These are phyloP conservation scores for Nemoura dubitans DNA, from an alignment of 2,888 invertebrate genomes.

Conservation along the genomic window DNA sequence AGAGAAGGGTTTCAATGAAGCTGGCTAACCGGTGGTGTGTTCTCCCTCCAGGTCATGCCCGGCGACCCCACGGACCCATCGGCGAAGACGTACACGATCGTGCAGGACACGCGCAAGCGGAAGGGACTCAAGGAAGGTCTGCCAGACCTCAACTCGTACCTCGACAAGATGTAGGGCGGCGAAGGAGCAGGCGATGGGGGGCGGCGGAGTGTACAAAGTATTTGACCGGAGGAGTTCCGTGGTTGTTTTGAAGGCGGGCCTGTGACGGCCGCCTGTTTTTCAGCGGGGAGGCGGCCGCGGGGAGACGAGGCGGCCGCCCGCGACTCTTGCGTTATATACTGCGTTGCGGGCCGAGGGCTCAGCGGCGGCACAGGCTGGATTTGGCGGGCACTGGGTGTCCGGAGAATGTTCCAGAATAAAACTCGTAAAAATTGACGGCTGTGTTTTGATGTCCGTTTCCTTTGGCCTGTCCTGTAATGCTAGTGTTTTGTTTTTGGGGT, in stretches of 20 bases:
- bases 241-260: conserved; percentile 5
- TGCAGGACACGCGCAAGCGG: conserved; percentile 95
- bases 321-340: neutral
- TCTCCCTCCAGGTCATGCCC: conserved; percentile 79
- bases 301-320: neutral
- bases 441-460: neutral
- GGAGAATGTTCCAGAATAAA: conserved; percentile 31
- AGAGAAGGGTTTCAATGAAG: too few relatives aligned
- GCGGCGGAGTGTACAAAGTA: conserved; percentile 49
- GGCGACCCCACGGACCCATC: conserved; percentile 89
- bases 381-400: neutral
- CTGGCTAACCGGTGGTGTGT: too few relatives aligned
- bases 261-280: neutral
- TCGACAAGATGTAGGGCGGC: conserved; percentile 94
- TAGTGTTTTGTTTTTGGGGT: too few relatives aligned
- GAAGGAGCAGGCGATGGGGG: neutral
- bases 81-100: conserved; percentile 80
- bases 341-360: neutral
- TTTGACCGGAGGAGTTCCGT: conserved; percentile 33
- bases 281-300: neutral
- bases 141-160: conserved; percentile 92
- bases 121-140: conserved; percentile 99
- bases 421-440: conserved; percentile 22
- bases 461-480: too few relatives aligned
- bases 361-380: neutral